Base-by-base conservation (phyloP, 2,113 vertebrate species). In the Anser brachyrhynchus region DNA sequence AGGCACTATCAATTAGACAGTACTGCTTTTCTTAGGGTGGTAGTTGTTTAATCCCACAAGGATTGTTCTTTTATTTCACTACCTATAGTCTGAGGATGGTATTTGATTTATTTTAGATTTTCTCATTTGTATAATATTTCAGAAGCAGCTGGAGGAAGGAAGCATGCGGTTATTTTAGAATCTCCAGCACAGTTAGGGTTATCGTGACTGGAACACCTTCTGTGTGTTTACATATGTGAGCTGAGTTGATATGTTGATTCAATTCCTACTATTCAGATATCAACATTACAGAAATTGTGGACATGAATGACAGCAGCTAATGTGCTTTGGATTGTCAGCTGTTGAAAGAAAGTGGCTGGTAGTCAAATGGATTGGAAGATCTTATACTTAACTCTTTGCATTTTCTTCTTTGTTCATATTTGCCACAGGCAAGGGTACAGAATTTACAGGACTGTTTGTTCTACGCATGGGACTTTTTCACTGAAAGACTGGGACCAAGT, bases 301-400 rank as follows among this genome's bases (percentile, higher is more conserved):
- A 54, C 33, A 7, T 89, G 89, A 87, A 54, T 92, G 93, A 86
- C 84, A 93, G 89, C 39, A 94, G 51, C 14, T 87, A 87, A 94
- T 75, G 77, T 76, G 73, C 6, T 87, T 96, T 87, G 84, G 80
- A 96, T 76, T 92, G 83, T 94, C 86, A 93, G 80, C 15, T 89
- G 26, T 86, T 92, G 65, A 33, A 89, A 92, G 35, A 43, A 78
- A 90, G 64, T 44, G 10, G 5, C 18, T 87, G 28, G 21, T 55
- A 74, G 74, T 70, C 64, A 86, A 57, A 57, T 46, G 66, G 59
- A 54, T 87, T 17, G 35, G 61, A 87, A 93, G 72, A 82, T 37
- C 11, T 61, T 71, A 22, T 46, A 33, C 39, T 84, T 76, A 31
- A 57, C 35, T 70, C 76, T 41, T 58, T 28, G 12, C 14, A 31